These are phyloP conservation scores for Sycophila texana DNA, from an alignment of 2,888 invertebrate species.

Conservation along the genomic window DNA sequence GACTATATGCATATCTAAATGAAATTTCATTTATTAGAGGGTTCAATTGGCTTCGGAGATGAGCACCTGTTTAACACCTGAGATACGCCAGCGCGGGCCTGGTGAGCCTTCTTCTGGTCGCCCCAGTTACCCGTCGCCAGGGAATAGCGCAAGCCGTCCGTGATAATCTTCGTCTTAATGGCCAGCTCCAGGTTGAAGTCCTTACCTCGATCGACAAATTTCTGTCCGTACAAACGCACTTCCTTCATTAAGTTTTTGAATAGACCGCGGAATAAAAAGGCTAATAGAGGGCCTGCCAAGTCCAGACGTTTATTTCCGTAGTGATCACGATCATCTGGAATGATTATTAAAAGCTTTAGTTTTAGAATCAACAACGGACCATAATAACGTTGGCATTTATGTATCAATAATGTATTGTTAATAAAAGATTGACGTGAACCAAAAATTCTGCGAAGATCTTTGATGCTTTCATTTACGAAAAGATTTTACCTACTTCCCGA, in stretches of 20 bases:
- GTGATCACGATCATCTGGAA: conserved; percentile 97
- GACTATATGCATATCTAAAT: too few relatives aligned
- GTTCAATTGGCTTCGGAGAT: too few relatives aligned
- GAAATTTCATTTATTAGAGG: background rate
- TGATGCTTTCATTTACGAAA: background rate
- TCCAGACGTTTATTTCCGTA: conserved; percentile 99
- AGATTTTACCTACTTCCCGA: conserved; percentile 85
- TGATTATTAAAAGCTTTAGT: background rate
- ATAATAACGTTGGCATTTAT: too few relatives aligned
- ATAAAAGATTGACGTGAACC: too few relatives aligned
- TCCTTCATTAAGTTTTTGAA: conserved; percentile 98
- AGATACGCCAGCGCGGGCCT: conserved; percentile 96
- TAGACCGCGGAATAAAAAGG: conserved; percentile 96
- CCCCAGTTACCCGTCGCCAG: conserved; percentile 99
- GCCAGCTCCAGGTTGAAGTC: conserved; percentile 98
- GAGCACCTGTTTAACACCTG: conserved; percentile 79
- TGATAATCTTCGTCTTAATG: conserved; percentile 98
- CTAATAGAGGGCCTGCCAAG: conserved; percentile 96
- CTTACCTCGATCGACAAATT: conserved; percentile 98
- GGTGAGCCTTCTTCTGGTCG: conserved; percentile 99
- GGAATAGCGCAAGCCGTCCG: conserved; percentile 97
- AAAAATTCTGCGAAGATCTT: too few relatives aligned
- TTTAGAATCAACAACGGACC: too few relatives aligned
- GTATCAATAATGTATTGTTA: too few relatives aligned
- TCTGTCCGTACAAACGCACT: conserved; percentile 98